phyloP scores from a whole-genome alignment of 2,797 vertebrate genomes.

The Thunnus albacares region DNA sequence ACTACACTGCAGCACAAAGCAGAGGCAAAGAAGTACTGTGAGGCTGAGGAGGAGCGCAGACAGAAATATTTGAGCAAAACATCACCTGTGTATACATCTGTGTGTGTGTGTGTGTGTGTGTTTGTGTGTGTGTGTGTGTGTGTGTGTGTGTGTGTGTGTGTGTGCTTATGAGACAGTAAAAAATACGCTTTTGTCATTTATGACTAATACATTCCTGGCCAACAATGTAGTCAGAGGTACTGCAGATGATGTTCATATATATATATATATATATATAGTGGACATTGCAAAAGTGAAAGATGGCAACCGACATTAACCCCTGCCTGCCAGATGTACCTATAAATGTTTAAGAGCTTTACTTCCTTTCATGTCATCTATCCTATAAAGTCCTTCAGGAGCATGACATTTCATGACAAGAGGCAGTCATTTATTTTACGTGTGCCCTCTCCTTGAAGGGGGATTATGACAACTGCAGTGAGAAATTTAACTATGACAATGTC shows the following conservation, averaged over 20 bases:
- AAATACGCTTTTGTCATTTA: neutral
- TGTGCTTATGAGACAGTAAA: neutral
- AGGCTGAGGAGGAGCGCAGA: slow-evolving; percentile 23
- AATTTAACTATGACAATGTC: slow-evolving; percentile 44
- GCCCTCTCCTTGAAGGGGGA: slow-evolving; percentile 39
- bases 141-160: neutral
- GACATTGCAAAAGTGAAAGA: neutral
- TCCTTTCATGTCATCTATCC: slow-evolving; percentile 31
- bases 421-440: slow-evolving; percentile 40
- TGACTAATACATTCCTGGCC: neutral
- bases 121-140: too few relatives aligned
- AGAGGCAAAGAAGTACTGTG: slow-evolving; percentile 27
- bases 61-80: slow-evolving; percentile 7
- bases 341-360: slow-evolving; percentile 17
- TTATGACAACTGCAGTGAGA: slow-evolving; percentile 53
- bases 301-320: slow-evolving; percentile 21
- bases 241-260: neutral
- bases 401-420: slow-evolving; percentile 49
- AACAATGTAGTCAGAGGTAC: neutral
- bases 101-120: neutral
- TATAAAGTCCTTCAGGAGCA: slow-evolving; percentile 46
- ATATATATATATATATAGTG: neutral
- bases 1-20: slow-evolving; percentile 42
- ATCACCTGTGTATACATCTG: slow-evolving; percentile 2
- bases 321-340: neutral